Conservation (phyloP, 2,113 vertebrate species). For the Uria lomvia region DNA sequence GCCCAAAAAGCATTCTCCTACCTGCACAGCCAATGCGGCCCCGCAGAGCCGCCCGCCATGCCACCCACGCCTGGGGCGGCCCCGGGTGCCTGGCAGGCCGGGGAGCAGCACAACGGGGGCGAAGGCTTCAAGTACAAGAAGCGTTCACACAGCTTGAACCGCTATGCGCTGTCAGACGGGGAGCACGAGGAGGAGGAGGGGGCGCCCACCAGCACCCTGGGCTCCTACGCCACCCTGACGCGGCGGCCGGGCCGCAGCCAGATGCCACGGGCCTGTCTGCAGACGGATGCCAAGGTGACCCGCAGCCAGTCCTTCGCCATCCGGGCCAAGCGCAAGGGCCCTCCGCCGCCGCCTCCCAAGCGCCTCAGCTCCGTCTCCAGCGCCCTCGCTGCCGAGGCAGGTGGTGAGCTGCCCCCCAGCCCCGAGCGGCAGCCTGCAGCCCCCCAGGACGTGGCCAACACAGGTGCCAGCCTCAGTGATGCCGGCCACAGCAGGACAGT, state of each 20-base stretch:
- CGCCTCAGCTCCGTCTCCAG: slow-evolving; percentile 80
- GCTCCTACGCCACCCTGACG: slow-evolving; percentile 87
- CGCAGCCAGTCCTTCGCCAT: slow-evolving; percentile 83
- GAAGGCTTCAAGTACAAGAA: slow-evolving; percentile 74
- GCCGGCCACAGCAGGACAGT: slow-evolving; percentile 47
- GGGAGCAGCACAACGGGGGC: neutral
- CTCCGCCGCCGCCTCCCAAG: slow-evolving; percentile 70
- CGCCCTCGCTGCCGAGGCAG: neutral
- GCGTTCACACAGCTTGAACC: slow-evolving; percentile 81
- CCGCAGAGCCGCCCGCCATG: neutral
- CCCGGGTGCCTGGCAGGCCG: neutral
- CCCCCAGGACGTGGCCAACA: neutral
- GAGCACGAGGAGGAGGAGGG: slow-evolving; percentile 84
- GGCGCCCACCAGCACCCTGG: slow-evolving; percentile 66
- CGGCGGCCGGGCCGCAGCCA: slow-evolving; percentile 77
- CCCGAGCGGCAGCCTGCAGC: neutral
- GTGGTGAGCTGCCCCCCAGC: neutral
- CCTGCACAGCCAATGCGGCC: slow-evolving; percentile 48
- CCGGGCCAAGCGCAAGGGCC: slow-evolving; percentile 82
- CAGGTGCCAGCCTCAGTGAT: neutral
- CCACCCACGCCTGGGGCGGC: neutral
- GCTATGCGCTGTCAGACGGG: slow-evolving; percentile 84
- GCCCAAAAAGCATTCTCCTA: slow-evolving; percentile 64
- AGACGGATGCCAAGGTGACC: slow-evolving; percentile 54
- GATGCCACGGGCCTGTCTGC: slow-evolving; percentile 40